phyloP scores from a whole-genome alignment of 2,888 invertebrate genomes.

The Conchocele bisecta region DNA sequence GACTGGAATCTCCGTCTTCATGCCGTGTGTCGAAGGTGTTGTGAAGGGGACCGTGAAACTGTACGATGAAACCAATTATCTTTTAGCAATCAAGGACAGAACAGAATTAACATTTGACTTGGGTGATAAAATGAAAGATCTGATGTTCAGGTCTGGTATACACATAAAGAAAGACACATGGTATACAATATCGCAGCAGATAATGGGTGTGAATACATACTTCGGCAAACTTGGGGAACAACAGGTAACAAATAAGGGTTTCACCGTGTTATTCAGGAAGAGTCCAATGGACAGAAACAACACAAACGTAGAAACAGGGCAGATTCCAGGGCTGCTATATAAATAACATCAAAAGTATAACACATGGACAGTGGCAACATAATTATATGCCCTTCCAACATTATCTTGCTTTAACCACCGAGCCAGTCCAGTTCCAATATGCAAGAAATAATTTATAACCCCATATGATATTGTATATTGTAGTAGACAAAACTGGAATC shows the following conservation, averaged over 20 bases:
- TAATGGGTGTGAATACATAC: slow-evolving; percentile 42
- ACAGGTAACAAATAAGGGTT: slow-evolving; percentile 33
- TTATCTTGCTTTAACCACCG: too few relatives aligned
- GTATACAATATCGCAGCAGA: slow-evolving; percentile 50
- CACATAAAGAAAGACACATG: slow-evolving; percentile 34
- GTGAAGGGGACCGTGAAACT: slow-evolving; percentile 38
- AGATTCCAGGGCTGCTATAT: slow-evolving; percentile 47
- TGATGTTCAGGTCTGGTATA: slow-evolving; percentile 28
- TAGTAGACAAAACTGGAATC: too few relatives aligned
- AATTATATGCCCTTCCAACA: too few relatives aligned
- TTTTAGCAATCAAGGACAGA: slow-evolving; percentile 16
- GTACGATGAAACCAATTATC: slow-evolving; percentile 43
- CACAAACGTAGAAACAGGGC: slow-evolving; percentile 44
- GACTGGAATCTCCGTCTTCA: slow-evolving; percentile 37
- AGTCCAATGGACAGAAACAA: slow-evolving; percentile 53
- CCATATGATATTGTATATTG: too few relatives aligned
- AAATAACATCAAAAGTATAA: too few relatives aligned
- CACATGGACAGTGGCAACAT: too few relatives aligned
- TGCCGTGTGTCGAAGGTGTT: slow-evolving; percentile 43
- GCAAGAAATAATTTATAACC: too few relatives aligned
- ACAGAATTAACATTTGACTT: slow-evolving; percentile 21
- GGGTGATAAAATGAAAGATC: slow-evolving; percentile 24
- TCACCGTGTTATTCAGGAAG: slow-evolving; percentile 34
- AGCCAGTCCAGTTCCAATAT: too few relatives aligned
- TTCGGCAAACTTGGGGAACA: slow-evolving; percentile 39